Base-by-base conservation (phyloP, 2,888 invertebrate genomes). In the Spisula solida region DNA sequence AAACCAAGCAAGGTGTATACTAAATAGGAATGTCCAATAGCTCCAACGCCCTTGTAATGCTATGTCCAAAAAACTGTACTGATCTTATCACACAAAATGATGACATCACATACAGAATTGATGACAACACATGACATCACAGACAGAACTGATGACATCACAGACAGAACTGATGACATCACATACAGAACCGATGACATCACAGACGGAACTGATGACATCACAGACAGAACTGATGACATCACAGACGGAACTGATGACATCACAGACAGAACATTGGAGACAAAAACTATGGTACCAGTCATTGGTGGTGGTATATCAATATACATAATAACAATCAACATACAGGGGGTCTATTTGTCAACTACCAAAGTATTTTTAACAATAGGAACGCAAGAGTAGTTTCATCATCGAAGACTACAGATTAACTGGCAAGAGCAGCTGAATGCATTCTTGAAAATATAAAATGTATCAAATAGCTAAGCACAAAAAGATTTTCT, bases 1-100 rank as follows among this genome's bases (percentile, higher is more conserved):
- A 75, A 75, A 34, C 31, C 75, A 75, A 55, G 51, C 81, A 51
- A 81, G 29, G 51, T 41, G 81, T 81, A 81, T 31, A 47, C 14
- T 51, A 81, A 81, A 2, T 25, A 81, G 81, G 81, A 81, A 81
- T 81, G 81, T 81, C 51, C 31, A n/a, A 34, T 80, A 41, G 18
- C 75, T 25, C 25, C 60, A 66, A 51, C 12, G 51, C 60, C 60
- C 60, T 60, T 25, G 25, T 60, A 60, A 75, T 75, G 29, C 75
- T 75, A 34, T 34, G 34, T 75, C 31, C 8, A 31, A 25, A 34
- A 75, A 75, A 75, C 10, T 66, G 60, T 66, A 25, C 25, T 1
- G 60, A 66, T 66, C n/a, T 25, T 75, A 75, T 31, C 75, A 14
- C 25, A 75, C 60, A 75, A 1, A 31, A 16, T 31, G 18, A 31